phyloP scores from a whole-genome alignment of 2,797 vertebrate genomes.

The Mormyrops attenuatus region DNA sequence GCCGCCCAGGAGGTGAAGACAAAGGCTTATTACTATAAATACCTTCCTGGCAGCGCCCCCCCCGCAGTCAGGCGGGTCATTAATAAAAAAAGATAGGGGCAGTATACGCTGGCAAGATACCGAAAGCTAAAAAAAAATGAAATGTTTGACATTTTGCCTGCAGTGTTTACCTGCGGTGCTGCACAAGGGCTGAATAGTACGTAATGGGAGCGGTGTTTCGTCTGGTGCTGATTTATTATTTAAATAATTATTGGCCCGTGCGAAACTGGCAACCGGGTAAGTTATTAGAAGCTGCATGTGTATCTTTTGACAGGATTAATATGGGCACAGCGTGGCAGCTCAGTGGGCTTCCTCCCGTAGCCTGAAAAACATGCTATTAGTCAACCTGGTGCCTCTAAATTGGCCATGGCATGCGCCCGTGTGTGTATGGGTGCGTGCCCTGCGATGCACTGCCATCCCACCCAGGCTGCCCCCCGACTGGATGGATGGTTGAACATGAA shows the following conservation, averaged over 20 bases:
- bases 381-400: neutral
- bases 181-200: neutral
- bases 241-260: neutral
- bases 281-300: neutral
- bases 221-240: neutral
- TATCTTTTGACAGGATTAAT: constrained; percentile 1
- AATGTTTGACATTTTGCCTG: neutral
- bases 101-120: neutral
- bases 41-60: neutral
- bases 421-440: neutral
- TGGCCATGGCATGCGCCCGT: neutral
- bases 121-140: neutral
- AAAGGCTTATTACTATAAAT: neutral
- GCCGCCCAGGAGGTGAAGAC: neutral
- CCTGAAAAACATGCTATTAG: neutral
- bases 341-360: neutral
- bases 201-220: neutral
- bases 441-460: neutral
- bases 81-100: neutral
- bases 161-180: neutral
- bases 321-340: neutral
- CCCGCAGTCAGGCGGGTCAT: neutral
- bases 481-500: neutral
- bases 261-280: neutral
- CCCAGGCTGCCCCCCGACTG: neutral